phyloP scores from a whole-genome alignment of 2,888 invertebrate species.

The Andrena bicolor region DNA sequence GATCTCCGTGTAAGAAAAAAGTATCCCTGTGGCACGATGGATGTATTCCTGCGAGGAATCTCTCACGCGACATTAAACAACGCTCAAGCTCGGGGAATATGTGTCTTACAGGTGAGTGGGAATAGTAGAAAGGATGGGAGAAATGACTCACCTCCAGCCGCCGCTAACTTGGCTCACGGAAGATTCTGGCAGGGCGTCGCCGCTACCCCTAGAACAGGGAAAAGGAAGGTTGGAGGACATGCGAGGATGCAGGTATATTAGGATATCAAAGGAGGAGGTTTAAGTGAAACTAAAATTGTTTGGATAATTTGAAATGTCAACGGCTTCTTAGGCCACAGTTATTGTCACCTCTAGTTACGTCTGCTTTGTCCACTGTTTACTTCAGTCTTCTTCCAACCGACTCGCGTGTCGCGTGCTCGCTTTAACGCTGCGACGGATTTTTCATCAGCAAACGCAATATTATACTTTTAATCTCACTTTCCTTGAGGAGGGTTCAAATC shows the following conservation, averaged over 20 bases:
- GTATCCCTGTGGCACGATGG: neutral
- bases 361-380: no score
- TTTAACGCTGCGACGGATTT: no score
- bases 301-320: no score
- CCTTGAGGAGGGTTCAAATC: no score
- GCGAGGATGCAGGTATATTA: conserved; percentile 68
- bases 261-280: conserved; percentile 22
- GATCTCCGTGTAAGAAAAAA: no score
- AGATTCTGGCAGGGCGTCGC: conserved; percentile 86
- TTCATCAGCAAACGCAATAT: no score
- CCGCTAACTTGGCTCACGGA: conserved; percentile 86
- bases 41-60: neutral
- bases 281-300: neutral
- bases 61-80: neutral
- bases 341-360: no score
- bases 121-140: conserved; percentile 37
- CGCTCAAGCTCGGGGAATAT: neutral
- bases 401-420: no score
- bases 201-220: conserved; percentile 86
- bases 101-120: conserved; percentile 30
- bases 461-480: no score
- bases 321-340: no score
- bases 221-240: conserved; percentile 76
- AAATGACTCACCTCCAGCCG: conserved; percentile 87
- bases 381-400: no score